Conservation (phyloP, 2,888 invertebrate species). For the Lissocephala sabroskyi region DNA sequence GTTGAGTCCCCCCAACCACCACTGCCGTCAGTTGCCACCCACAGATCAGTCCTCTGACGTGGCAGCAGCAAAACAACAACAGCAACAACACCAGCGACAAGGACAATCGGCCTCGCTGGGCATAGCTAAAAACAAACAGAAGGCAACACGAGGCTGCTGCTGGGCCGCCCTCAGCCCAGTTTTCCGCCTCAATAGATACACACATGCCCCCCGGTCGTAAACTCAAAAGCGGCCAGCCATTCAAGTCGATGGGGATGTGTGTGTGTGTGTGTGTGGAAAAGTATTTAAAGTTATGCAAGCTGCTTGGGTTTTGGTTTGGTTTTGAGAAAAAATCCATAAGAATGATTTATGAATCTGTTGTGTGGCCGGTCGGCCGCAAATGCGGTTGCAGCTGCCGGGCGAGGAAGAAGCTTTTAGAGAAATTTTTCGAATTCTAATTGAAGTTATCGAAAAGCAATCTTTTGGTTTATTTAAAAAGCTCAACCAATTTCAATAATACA, state of each 20-base stretch:
- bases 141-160: not conserved
- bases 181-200: constrained; percentile 30
- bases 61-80: not conserved
- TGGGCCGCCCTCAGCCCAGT: constrained; percentile 15
- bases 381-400: too few relatives aligned
- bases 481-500: not conserved
- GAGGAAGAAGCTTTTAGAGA: too few relatives aligned
- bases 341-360: constrained; percentile 34
- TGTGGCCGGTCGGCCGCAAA: not conserved
- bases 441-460: too few relatives aligned
- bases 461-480: too few relatives aligned
- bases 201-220: constrained; percentile 9
- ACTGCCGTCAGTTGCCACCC: too few relatives aligned
- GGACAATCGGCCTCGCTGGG: too few relatives aligned
- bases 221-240: not conserved
- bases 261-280: constrained; percentile 16
- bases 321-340: not conserved
- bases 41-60: not conserved
- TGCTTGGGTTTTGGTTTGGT: constrained; percentile 14
- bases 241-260: not conserved
- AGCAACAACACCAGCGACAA: constrained; percentile 2
- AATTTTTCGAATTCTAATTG: too few relatives aligned
- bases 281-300: constrained; percentile 38
- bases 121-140: not conserved
- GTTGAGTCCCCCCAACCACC: constrained; percentile 6